Conservation (phyloP, 2,797 vertebrate genomes). For the Nyctalus aviator region DNA sequence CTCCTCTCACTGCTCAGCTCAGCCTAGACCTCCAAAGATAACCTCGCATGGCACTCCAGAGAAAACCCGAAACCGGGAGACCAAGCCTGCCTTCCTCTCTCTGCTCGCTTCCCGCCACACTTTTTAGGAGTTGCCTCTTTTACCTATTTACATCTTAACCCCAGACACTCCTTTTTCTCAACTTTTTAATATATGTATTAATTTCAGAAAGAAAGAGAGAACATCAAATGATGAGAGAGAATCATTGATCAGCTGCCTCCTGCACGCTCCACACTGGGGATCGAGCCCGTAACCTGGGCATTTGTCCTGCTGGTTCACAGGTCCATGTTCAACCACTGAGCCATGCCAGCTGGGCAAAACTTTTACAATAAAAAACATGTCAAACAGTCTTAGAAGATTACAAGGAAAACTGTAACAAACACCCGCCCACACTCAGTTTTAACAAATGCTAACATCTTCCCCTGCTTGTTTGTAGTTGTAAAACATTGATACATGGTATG, state of each 20-base stretch:
- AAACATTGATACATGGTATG: background rate
- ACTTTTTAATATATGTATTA: background rate
- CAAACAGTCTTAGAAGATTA: conserved; percentile 12
- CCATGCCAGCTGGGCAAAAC: too few relatives aligned
- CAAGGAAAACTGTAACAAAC: background rate
- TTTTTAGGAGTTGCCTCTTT: background rate
- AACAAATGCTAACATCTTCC: conserved; percentile 30
- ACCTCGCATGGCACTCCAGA: background rate
- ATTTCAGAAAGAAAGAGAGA: too few relatives aligned
- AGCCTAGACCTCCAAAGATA: background rate
- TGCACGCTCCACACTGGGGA: too few relatives aligned
- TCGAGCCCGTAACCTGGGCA: too few relatives aligned
- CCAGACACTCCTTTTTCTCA: background rate
- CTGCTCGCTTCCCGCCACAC: background rate
- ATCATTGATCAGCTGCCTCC: too few relatives aligned
- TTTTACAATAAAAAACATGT: conserved; percentile 44
- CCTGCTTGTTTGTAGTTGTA: background rate
- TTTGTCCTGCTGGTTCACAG: too few relatives aligned
- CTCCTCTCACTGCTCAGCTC: background rate
- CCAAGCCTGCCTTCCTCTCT: too few relatives aligned
- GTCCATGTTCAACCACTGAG: too few relatives aligned
- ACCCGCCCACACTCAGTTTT: background rate
- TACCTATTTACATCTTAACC: background rate
- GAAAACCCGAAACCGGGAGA: background rate
- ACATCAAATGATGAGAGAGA: too few relatives aligned